Percentiles rank a stretch among this genome's conserved stretches.
Conservation (phyloP, 2,888 invertebrate species). For the Melanostoma mellinum region DNA sequence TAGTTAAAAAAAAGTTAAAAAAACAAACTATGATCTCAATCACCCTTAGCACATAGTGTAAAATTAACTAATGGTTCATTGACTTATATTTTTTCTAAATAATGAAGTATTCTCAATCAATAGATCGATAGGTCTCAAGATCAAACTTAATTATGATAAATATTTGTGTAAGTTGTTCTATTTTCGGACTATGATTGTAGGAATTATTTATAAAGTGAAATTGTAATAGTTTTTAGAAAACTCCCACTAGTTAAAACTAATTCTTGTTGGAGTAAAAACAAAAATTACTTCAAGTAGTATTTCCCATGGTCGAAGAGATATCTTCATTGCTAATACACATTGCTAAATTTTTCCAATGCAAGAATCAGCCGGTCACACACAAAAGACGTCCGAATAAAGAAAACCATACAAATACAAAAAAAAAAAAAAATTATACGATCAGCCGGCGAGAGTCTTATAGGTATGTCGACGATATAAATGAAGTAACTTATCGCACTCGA, state of each 20-base stretch:
- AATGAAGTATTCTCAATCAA: too few species aligned
- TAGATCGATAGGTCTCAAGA: too few species aligned
- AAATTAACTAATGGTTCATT: too few species aligned
- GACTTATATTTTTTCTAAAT: too few species aligned
- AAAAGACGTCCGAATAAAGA: conserved; percentile 18
- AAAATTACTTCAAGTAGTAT: background rate
- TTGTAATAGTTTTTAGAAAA: too few species aligned
- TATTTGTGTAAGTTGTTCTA: too few species aligned
- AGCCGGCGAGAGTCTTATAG: conserved; percentile 24
- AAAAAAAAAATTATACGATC: conserved; percentile 46
- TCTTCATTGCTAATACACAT: conserved; percentile 13
- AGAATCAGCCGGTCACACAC: conserved; percentile 34
- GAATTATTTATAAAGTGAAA: too few species aligned
- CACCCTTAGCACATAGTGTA: too few species aligned
- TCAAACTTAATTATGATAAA: too few species aligned
- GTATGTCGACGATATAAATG: conserved; percentile 57
- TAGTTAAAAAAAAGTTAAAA: too few species aligned
- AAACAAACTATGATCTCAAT: too few species aligned
- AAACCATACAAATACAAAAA: conserved; percentile 16
- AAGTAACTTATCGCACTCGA: conserved; percentile 67
- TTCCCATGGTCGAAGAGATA: background rate
- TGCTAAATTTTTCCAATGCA: conserved; percentile 34
- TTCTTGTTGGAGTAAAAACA: conserved; percentile 8
- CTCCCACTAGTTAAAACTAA: background rate
- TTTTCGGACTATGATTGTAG: too few species aligned